Evolutionary conservation across 2,888 invertebrate species (phyloP).

Genomic region (Drosophila mulleri): DNA sequence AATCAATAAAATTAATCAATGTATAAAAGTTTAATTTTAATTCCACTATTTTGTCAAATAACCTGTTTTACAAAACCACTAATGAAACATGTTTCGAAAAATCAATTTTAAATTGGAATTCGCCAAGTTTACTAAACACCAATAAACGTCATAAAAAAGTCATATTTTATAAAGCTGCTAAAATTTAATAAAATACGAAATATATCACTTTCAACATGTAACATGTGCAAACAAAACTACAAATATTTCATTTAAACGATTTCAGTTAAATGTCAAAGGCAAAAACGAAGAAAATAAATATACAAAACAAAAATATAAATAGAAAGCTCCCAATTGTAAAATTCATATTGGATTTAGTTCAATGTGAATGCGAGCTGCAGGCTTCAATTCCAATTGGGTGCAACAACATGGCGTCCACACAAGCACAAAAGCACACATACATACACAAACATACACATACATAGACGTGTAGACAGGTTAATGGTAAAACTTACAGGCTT

Average conservation of each 20-base stretch:
- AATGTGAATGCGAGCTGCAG: constrained; percentile 30
- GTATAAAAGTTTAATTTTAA: neutral
- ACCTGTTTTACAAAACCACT: neutral
- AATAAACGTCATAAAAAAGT: no score
- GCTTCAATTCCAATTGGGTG: constrained; percentile 47
- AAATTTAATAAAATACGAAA: constrained; percentile 3
- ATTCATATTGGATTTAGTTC: constrained; percentile 3
- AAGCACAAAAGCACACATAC: constrained; percentile 11
- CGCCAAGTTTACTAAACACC: neutral
- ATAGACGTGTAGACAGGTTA: constrained; percentile 37
- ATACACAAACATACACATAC: constrained; percentile 2
- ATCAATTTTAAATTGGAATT: neutral
- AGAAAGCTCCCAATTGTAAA: neutral
- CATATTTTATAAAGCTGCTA: no score
- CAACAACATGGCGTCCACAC: constrained; percentile 60
- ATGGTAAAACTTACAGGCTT: constrained; percentile 67
- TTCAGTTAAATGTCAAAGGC: constrained; percentile 4
- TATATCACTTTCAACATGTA: neutral
- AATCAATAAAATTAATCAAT: neutral
- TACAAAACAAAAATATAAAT: neutral
- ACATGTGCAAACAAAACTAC: neutral
- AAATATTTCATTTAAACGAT: neutral
- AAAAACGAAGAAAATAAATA: neutral
- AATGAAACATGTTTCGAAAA: neutral
- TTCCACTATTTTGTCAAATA: neutral